These are phyloP conservation scores for Holocentrus rufus DNA, from an alignment of 2,797 vertebrate species.

Conservation along the genomic window DNA sequence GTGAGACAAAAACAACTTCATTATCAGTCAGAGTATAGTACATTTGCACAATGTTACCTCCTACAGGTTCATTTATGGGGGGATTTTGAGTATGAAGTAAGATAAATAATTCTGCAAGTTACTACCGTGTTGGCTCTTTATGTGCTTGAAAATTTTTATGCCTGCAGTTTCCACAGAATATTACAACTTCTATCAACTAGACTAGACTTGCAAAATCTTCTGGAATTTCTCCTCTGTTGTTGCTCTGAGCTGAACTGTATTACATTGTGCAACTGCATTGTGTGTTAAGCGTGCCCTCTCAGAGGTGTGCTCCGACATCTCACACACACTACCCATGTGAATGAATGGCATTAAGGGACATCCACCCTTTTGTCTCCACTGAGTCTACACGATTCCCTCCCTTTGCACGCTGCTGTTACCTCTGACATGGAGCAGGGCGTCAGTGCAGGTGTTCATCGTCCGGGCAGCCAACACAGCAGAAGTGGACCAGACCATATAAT, in stretches of 20 bases:
- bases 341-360: constrained; percentile 54
- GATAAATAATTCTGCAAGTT: neutral
- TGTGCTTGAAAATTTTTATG: too few species aligned
- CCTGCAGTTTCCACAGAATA: neutral
- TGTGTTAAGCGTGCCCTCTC: neutral
- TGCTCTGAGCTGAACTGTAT: too few species aligned
- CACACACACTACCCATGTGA: neutral
- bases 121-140: neutral
- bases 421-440: neutral
- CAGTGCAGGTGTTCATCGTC: constrained; percentile 68
- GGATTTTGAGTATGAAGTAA: neutral
- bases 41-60: neutral
- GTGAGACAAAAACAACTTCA: neutral
- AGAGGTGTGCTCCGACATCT: neutral
- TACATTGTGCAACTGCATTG: too few species aligned
- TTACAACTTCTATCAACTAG: neutral
- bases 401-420: constrained; percentile 27
- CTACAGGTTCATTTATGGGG: neutral
- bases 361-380: constrained; percentile 28
- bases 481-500: constrained; percentile 55
- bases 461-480: constrained; percentile 34
- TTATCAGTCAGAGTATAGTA: neutral
- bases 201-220: neutral
- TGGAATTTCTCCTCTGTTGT: neutral
- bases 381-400: constrained; percentile 19